phyloP scores from a whole-genome alignment of 2,113 vertebrate species.

The Microtus pennsylvanicus region DNA sequence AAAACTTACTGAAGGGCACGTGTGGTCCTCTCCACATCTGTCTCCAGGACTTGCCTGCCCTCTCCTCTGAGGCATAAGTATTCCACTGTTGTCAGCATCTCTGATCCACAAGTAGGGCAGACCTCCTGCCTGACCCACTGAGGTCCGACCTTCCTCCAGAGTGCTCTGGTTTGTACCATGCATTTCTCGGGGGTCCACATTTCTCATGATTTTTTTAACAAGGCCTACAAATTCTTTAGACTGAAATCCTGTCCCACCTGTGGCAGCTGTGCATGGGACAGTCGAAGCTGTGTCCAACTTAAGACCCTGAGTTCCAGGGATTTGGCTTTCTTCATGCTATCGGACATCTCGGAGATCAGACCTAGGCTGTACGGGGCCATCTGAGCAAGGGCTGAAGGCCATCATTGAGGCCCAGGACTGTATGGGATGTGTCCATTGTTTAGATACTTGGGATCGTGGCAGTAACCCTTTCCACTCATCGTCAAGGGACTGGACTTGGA shows the following conservation, averaged over 20 bases:
- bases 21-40: constrained; percentile 12
- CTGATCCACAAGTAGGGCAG: neutral
- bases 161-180: constrained; percentile 37
- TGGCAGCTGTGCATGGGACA: constrained; percentile 10
- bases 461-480: neutral
- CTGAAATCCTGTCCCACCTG: neutral
- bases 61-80: neutral
- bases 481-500: neutral
- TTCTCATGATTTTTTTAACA: constrained; percentile 40
- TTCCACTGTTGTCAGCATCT: neutral
- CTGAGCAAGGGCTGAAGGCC: too few relatives aligned
- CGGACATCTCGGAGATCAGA: constrained; percentile 13
- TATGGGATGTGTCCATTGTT: neutral
- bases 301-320: neutral
- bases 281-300: neutral
- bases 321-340: constrained; percentile 7
- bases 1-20: neutral
- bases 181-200: constrained; percentile 77
- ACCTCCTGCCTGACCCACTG: neutral
- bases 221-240: constrained; percentile 28
- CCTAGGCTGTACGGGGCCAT: neutral
- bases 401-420: neutral
- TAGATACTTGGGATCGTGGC: neutral
- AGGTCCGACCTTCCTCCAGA: constrained; percentile 32
- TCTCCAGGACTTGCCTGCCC: neutral